Base-by-base conservation (phyloP, 2,888 invertebrate genomes). In the Macrostomum cliftonense region DNA sequence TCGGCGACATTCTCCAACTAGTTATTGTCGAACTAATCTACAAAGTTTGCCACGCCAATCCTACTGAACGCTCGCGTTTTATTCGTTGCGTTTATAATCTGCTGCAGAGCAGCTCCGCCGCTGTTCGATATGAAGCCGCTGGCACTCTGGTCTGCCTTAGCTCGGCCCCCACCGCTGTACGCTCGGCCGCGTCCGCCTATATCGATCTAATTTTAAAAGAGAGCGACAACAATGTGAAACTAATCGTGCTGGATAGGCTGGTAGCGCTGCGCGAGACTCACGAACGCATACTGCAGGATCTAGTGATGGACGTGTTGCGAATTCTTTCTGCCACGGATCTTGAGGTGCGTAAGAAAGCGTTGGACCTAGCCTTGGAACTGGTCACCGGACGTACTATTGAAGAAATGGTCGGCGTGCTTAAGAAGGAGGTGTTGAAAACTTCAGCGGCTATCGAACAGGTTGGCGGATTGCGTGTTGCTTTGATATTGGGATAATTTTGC, bases 161-260 rank as follows among this genome's bases (percentile, higher is more conserved):
- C n/a, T 83, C 79, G 62, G 95, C 93, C 1, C 95, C 97, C 1
- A 89, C 95, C 12, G 95, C 97, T 9, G 83, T 97, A 55, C 87
- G 85, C 75, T 80, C 79, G 36, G 97, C 97, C 1, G 95, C 95
- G 1, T 82, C 83, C 39, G 91, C 93, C 71, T 97, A 97, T 73
- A 95, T 99, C 63, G 97, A 99, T 65, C 74, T 99, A 58, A 88
- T 97, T 53, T 83, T 95, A n/a, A 97, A 95, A 71, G 97, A 97
- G 70, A 91, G 91, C 71, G 97, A 97, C 71, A 97, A 99, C 74
- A 97, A 99, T 74, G 95, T 99, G 14, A 97, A 99, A 74, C 75
- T 99, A 51, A 99, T 99, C 59, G 95, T 97, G 11, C 74, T 97
- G 61, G 93, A 91, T 62, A 79, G 93, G 17, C 75, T 99, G 54